Evolutionary conservation across 2,797 vertebrate genomes (phyloP).

Genomic region (Pseudochirops corinnae): DNA sequence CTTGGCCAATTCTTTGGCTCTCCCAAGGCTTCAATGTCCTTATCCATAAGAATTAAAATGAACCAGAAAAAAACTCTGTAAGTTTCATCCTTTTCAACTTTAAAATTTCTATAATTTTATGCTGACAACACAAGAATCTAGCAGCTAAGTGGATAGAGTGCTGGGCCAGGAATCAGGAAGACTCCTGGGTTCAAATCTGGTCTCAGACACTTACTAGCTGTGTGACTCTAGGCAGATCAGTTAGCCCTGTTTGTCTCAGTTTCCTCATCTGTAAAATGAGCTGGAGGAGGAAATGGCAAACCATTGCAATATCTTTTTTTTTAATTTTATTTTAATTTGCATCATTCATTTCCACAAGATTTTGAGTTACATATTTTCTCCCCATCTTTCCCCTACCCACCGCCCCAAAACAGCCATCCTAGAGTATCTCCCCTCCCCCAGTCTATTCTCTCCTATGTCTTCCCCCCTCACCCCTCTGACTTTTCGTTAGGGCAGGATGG

Average conservation of each 20-base stretch:
- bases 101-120: background rate
- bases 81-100: background rate
- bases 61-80: background rate
- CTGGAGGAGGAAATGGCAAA: background rate
- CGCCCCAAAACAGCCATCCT: no score
- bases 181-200: background rate
- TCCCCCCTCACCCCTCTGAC: no score
- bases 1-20: background rate
- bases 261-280: conserved; percentile 48
- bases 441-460: no score
- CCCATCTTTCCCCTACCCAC: no score
- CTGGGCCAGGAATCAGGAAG: background rate
- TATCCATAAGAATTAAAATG: background rate
- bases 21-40: background rate
- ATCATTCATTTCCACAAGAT: no score
- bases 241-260: conserved; percentile 7
- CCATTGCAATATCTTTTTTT: background rate
- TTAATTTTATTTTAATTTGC: no score
- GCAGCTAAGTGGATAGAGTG: background rate
- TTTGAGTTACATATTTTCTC: no score
- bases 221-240: background rate
- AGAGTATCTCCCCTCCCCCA: no score
- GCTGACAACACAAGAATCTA: background rate
- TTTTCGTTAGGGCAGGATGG: no score
- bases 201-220: background rate